Conservation (phyloP, 2,113 vertebrate species). For the Odocoileus hemionus region DNA sequence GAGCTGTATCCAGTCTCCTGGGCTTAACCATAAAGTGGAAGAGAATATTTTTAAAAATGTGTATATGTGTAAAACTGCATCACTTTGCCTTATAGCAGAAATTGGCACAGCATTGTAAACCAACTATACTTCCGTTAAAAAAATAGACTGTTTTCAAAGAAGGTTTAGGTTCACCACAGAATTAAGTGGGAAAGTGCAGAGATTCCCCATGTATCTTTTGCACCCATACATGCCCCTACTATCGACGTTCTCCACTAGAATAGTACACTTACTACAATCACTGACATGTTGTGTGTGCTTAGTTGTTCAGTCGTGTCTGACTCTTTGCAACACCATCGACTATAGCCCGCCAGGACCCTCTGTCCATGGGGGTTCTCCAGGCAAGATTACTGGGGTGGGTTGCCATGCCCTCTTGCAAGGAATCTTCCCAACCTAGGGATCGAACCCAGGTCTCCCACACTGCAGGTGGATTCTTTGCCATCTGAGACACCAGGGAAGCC, state of each 20-base stretch:
- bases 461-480: background rate
- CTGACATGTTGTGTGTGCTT: background rate
- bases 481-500: background rate
- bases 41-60: background rate
- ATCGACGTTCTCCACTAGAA: background rate
- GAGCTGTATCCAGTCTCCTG: background rate
- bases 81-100: background rate
- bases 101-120: background rate
- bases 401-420: background rate
- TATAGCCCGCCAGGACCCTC: background rate
- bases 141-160: background rate
- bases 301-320: background rate
- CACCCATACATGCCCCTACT: background rate
- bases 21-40: background rate
- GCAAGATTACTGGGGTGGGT: background rate
- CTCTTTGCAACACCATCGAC: background rate
- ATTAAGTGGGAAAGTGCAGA: background rate
- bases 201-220: background rate
- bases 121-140: background rate
- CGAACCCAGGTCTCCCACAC: background rate
- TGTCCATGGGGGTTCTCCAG: background rate
- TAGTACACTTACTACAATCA: background rate
- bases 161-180: background rate
- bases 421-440: background rate
- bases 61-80: background rate